A percentile compares a stretch with the other conserved stretches of the same genome.
Evolutionary conservation across 2,797 vertebrate species (phyloP).

Genomic region (Scomberomorus guttatus): DNA sequence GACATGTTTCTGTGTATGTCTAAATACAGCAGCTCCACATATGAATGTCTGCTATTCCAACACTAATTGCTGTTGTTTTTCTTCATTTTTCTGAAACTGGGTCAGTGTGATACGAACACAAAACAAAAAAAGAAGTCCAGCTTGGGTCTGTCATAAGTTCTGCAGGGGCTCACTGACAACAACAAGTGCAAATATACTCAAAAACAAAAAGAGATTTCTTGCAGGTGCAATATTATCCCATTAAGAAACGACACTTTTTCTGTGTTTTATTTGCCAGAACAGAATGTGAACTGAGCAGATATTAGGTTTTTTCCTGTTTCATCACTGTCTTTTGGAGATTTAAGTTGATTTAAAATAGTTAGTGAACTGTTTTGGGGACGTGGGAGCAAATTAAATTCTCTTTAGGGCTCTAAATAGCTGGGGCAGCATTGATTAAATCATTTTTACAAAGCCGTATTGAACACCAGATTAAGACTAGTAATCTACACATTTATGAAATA

Average conservation of each 20-base stretch:
- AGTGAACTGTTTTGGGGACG: not conserved
- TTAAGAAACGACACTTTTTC: too few relatives aligned
- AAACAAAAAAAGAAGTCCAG: not conserved
- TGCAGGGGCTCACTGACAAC: not conserved
- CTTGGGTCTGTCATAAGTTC: not conserved
- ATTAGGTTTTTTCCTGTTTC: not conserved
- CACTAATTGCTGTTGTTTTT: constrained; percentile 76
- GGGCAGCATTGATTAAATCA: not conserved
- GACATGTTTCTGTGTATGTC: constrained; percentile 20
- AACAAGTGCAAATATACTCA: not conserved
- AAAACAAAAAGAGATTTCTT: not conserved
- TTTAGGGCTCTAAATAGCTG: not conserved
- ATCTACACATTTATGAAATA: not conserved
- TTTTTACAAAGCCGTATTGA: not conserved
- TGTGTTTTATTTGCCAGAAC: not conserved
- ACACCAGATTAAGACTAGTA: not conserved
- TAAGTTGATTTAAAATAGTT: not conserved
- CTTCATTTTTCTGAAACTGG: constrained; percentile 50
- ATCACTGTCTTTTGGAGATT: not conserved
- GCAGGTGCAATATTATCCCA: not conserved
- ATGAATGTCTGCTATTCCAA: constrained; percentile 15
- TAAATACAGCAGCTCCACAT: constrained; percentile 37
- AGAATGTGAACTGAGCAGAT: rapidly evolving
- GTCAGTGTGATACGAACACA: constrained; percentile 32
- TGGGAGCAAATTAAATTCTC: not conserved